Evolutionary conservation across 1,140 invertebrate species (phyloP), one percentile per base, ranked within the genome.

Genomic region (Paramacrobiotus metropolitanus): DNA sequence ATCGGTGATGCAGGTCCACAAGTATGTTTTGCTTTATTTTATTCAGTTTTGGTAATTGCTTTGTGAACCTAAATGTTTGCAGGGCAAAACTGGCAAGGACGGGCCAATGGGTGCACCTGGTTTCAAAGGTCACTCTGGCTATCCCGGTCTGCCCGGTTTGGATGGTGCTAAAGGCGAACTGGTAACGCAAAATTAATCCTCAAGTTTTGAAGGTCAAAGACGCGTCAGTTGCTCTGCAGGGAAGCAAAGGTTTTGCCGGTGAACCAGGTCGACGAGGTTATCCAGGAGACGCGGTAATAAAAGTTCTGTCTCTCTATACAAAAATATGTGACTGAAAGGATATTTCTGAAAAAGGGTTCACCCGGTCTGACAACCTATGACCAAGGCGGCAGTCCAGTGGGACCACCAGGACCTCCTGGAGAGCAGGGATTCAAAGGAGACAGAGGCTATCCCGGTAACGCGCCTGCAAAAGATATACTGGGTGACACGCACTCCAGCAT

Each of bases 21-120:
- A 9, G 34, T 40, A 40, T 15, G 34, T 9, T 15, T 40, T 40
- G 9, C n/a, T 40, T 40, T 40, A 40, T 15, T 15, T 40, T 9
- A 40, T n/a, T 40, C n/a, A n/a, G n/a, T n/a, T n/a, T n/a, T n/a
- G n/a, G n/a, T n/a, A n/a, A n/a, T n/a, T n/a, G n/a, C n/a, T n/a
- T n/a, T n/a, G n/a, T n/a, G n/a, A n/a, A n/a, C n/a, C n/a, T n/a
- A n/a, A n/a, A n/a, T n/a, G n/a, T n/a, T n/a, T 40, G n/a, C n/a
- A 40, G 34, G 48, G 48, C 15, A 55, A 55, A 55, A 55, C 28
- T 15, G 48, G 48, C 15, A 55, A 55, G 48, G 48, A 55, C 24
- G 48, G 48, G 15, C 48, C 48, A 28, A 15, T 24, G 15, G 48
- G 48, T 24, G 15, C 15, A 28, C 15, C 48, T 55, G 48, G 48